Conservation (phyloP, 2,888 invertebrate genomes). For the Cinara cedri region DNA sequence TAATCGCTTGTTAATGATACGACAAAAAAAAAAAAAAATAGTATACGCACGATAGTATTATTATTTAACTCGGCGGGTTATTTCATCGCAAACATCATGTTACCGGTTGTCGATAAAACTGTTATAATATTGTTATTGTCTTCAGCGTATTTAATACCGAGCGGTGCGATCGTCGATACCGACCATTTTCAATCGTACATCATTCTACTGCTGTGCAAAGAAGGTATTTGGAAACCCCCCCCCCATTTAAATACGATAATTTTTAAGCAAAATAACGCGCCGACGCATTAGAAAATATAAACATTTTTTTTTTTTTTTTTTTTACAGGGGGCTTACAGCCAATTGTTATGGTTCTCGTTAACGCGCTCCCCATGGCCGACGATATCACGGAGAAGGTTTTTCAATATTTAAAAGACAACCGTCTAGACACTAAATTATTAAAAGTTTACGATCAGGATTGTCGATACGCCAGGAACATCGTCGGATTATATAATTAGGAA, state of each 20-base stretch:
- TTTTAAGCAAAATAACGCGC: too few relatives aligned
- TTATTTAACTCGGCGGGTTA: too few relatives aligned
- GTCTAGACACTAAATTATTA: neutral
- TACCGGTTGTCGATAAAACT: too few relatives aligned
- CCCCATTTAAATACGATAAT: too few relatives aligned
- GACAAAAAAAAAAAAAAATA: too few relatives aligned
- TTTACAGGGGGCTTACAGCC: neutral
- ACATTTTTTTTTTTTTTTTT: neutral
- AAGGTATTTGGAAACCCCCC: conserved; percentile 12
- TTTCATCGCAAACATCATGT: too few relatives aligned
- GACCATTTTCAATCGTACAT: conserved; percentile 31
- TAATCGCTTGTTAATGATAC: too few relatives aligned
- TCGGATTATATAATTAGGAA: neutral
- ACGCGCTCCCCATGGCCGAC: neutral
- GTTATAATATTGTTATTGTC: neutral
- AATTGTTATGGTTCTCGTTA: neutral
- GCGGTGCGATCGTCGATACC: neutral
- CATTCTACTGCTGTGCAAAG: conserved; percentile 5
- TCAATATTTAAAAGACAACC: neutral
- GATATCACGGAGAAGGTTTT: accelerated
- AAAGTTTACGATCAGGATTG: neutral
- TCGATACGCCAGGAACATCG: conserved; percentile 6
- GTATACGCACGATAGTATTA: too few relatives aligned
- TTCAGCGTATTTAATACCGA: conserved; percentile 11
- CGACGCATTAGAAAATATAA: neutral